Evolutionary conservation across 2,797 vertebrate species (phyloP), one percentile per base, ranked within the genome.

Genomic region (Psittacula echo): DNA sequence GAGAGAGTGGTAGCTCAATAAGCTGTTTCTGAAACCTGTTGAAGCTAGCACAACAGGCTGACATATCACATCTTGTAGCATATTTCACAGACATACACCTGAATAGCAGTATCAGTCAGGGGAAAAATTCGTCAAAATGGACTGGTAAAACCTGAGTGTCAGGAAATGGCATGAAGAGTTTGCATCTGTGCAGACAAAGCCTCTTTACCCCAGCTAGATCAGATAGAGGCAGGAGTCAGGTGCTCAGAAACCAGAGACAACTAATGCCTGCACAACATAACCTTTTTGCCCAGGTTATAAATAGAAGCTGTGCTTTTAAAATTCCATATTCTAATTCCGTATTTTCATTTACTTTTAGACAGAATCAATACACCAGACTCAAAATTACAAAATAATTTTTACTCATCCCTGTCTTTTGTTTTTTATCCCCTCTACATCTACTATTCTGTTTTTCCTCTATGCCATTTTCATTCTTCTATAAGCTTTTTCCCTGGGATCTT

Each of bases 351-450:
- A 2, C 23, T 88, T 66, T 72, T 32, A 68, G 64, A 70, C 10
- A 45, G 29, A 34, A 73, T 50, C 34, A 42, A 58, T 32, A 50
- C 1, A 24, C 7, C 10, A 53, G n/a, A 44, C 29, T 39, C 24
- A 67, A 66, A 85, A 70, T 12, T 13, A 67, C 5, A 65, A 64
- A 64, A 42, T 13, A 51, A 23, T 18, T 75, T 82, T 67, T 75
- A 76, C 7, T 91, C 70, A 34, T 29, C 17, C 5, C 7, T 19
- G 11, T 20, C 5, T 13, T 58, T 58, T 60, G 60, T 58, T 61
- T 13, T 12, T 9, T 3, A 2, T 2, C 1, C 4, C 10, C 7
- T 4, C 20, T 13, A 6, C 5, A 9, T 16, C 15, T 66, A 47
- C 20, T 67, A 13, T 24, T 56, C 11, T 39, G 5, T 21, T 47